Conservation (phyloP, 2,797 vertebrate species). For the Lacerta bilineata region DNA sequence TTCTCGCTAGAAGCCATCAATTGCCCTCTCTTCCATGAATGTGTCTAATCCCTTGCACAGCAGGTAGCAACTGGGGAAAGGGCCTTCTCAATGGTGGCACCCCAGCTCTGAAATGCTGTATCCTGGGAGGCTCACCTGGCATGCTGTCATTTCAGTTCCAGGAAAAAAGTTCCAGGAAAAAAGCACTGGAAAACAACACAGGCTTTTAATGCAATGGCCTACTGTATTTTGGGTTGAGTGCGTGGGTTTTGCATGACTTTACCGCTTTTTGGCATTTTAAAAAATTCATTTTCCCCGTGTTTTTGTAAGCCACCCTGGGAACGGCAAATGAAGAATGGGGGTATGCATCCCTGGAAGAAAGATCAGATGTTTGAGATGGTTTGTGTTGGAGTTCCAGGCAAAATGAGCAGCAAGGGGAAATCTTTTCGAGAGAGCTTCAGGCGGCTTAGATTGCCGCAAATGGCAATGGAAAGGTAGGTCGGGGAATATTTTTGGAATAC, state of each 20-base stretch:
- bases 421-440: background rate
- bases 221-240: background rate
- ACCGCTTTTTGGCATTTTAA: background rate
- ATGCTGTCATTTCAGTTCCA: background rate
- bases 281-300: too few species aligned
- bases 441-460: background rate
- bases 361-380: background rate
- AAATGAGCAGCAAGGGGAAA: too few species aligned
- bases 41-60: too few species aligned
- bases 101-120: background rate
- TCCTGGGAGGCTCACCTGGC: background rate
- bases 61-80: background rate
- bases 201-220: background rate
- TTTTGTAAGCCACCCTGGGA: background rate
- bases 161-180: too few species aligned
- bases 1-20: too few species aligned
- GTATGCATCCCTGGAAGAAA: background rate
- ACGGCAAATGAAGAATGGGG: background rate
- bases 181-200: background rate
- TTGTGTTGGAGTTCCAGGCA: too few species aligned
- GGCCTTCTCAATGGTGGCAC: background rate
- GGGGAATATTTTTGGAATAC: too few species aligned
- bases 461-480: too few species aligned
- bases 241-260: background rate
- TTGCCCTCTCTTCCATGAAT: too few species aligned